Percentiles rank a stretch among this genome's conserved stretches.
phyloP scores from a whole-genome alignment of 2,113 vertebrate species.

The Sinocyclocheilus rhinocerous region DNA sequence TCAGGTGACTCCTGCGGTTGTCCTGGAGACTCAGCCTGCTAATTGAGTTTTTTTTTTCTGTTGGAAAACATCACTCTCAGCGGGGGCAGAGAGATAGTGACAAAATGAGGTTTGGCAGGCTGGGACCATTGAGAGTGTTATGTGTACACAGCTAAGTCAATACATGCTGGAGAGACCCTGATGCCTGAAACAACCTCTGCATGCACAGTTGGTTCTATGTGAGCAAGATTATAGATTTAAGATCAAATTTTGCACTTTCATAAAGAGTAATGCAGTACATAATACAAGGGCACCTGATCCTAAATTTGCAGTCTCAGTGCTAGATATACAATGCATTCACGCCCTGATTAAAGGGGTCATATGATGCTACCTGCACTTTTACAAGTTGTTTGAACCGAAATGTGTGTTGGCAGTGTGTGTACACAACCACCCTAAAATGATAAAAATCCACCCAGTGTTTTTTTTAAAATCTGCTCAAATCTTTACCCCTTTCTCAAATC shows the following conservation, averaged over 20 bases:
- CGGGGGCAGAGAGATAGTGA: constrained; percentile 27
- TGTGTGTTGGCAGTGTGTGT: too few relatives aligned
- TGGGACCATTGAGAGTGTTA: neutral
- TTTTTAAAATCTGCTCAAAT: too few relatives aligned
- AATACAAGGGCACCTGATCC: neutral
- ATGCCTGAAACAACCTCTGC: constrained; percentile 25
- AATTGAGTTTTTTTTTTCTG: constrained; percentile 46
- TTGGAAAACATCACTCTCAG: constrained; percentile 30
- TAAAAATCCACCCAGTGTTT: too few relatives aligned
- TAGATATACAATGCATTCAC: neutral
- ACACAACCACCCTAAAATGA: too few relatives aligned
- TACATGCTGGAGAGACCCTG: constrained; percentile 16
- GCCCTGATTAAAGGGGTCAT: too few relatives aligned
- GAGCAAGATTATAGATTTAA: neutral
- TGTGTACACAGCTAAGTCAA: constrained; percentile 46
- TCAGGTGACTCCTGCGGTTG: constrained; percentile 65
- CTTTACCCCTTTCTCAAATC: too few relatives aligned
- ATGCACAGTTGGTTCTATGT: neutral
- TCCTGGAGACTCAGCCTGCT: constrained; percentile 49
- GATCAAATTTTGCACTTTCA: neutral
- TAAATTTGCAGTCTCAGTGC: neutral
- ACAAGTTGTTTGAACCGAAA: too few relatives aligned
- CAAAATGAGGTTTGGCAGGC: constrained; percentile 39
- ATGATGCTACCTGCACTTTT: too few relatives aligned
- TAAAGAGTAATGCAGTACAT: neutral